Evolutionary conservation across 2,113 vertebrate species (phyloP).

Genomic region (Emydura subglobosa): DNA sequence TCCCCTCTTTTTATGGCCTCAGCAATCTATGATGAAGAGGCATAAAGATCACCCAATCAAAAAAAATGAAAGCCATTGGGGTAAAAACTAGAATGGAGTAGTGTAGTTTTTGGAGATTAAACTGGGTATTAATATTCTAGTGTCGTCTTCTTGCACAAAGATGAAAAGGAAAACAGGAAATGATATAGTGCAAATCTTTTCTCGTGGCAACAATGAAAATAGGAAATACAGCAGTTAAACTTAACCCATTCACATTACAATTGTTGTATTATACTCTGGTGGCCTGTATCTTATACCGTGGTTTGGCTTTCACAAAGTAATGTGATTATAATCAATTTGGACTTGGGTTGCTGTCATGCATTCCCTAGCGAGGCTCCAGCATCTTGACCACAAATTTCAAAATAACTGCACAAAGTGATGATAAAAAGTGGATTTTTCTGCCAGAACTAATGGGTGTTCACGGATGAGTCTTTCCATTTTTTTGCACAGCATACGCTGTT

Average conservation of each 20-base stretch:
- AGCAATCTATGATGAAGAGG: neutral
- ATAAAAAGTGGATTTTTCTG: conserved; percentile 78
- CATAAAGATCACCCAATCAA: neutral
- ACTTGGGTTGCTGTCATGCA: conserved; percentile 38
- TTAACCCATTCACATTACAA: neutral
- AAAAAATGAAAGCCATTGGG: neutral
- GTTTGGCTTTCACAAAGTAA: conserved; percentile 32
- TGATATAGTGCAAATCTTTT: neutral
- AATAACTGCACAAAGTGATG: conserved; percentile 74
- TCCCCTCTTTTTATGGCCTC: neutral
- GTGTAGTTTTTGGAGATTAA: neutral
- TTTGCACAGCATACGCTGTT: conserved; percentile 74
- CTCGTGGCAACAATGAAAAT: neutral
- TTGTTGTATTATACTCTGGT: neutral
- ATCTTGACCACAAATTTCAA: conserved; percentile 73
- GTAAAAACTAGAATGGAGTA: neutral
- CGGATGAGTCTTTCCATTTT: conserved; percentile 72
- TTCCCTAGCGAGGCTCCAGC: conserved; percentile 39
- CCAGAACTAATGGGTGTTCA: conserved; percentile 76
- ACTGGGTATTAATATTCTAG: neutral
- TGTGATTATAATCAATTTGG: conserved; percentile 47
- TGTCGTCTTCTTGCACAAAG: neutral
- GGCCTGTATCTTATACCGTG: neutral
- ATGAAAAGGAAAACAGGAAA: conserved; percentile 5
- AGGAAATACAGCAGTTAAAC: neutral